Percentiles rank a stretch among this genome's conserved stretches.
These are phyloP conservation scores for Osedax frankpressi DNA, from an alignment of 2,888 invertebrate species.

Conservation along the genomic window DNA sequence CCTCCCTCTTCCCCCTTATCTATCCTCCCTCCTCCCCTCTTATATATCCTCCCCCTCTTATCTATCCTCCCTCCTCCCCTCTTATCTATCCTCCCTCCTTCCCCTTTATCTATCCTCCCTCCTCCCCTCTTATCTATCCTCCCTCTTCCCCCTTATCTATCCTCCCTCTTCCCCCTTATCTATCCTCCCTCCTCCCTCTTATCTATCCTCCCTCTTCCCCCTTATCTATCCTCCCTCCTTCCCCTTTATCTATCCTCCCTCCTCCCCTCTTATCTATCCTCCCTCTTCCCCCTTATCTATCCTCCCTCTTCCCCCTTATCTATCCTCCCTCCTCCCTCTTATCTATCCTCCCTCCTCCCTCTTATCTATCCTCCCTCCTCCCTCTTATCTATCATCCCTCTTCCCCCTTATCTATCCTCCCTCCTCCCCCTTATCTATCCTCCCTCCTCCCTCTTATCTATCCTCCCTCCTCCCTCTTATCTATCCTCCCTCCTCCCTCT, in stretches of 20 bases:
- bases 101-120: too few relatives aligned
- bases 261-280: background rate
- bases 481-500: background rate
- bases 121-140: background rate
- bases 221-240: background rate
- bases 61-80: background rate
- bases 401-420: background rate
- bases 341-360: background rate
- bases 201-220: conserved; percentile 49
- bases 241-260: background rate
- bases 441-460: background rate
- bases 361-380: background rate
- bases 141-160: background rate
- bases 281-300: background rate
- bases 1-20: background rate
- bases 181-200: conserved; percentile 23
- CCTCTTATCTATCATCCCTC: background rate
- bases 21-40: too few relatives aligned
- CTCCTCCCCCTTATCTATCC: background rate
- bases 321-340: background rate
- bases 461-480: background rate
- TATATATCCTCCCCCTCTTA: background rate
- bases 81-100: background rate
- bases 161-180: conserved; percentile 50
- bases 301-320: background rate